Evolutionary conservation across 2,113 vertebrate genomes (phyloP), one percentile per base, ranked within the genome.

Genomic region (Callorhinus ursinus): DNA sequence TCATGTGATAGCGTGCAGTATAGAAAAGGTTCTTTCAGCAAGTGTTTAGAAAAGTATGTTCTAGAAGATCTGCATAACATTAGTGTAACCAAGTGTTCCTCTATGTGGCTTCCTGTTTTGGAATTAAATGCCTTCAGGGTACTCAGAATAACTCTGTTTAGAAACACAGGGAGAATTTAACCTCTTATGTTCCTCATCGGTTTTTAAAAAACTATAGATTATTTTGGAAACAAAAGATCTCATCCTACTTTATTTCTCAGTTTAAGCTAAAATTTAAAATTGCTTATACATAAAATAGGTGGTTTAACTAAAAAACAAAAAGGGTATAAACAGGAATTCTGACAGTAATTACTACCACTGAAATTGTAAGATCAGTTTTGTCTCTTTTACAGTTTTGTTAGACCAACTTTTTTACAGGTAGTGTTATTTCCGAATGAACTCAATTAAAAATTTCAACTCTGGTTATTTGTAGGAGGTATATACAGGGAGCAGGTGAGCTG

Each of bases 71-170:
- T 99, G 99, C 97, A 98, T 98, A 98, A 97, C 99, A 99, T 99
- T 99, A 99, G 98, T 98, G 97, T 98, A 99, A 98, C 98, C 99
- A 99, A 99, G 98, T 98, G 98, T 99, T 99, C 98, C 98, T 99
- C 97, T 99, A 98, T 99, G 98, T 63, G 89, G 98, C 99, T 99
- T 99, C 99, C 99, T 99, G 99, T 99, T 99, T 99, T 99, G 99
- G 98, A 98, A 98, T 98, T 98, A 98, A 99, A 99, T 99, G 99
- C 98, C 99, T 99, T 98, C 92, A 97, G 98, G 96, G 98, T 98
- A 98, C 98, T 99, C 96, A 98, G 98, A 99, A 98, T 98, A 98
- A 98, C 98, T 98, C 97, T 98, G 98, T 98, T 98, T 98, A 98
- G 98, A 98, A 98, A 98, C 98, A 98, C 98, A 97, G 97, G 88